phyloP scores from a whole-genome alignment of 2,113 vertebrate species.

The Albula goreensis region DNA sequence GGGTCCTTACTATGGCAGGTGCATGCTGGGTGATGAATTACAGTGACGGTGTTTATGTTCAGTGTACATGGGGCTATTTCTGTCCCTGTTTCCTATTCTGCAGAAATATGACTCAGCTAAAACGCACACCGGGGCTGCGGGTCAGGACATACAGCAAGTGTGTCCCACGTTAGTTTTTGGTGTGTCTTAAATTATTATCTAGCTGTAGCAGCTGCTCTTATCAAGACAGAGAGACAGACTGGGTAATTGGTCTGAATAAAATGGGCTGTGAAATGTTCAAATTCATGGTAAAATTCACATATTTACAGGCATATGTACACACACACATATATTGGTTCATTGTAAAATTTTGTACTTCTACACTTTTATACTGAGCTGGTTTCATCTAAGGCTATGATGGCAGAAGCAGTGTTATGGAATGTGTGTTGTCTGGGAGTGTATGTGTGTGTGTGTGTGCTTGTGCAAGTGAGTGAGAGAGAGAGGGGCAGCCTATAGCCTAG shows the following conservation, averaged over 20 bases:
- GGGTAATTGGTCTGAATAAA: background rate
- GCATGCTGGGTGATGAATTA: background rate
- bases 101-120: background rate
- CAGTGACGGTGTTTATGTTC: background rate
- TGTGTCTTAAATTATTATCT: background rate
- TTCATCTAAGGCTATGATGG: background rate
- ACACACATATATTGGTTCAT: background rate
- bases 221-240: background rate
- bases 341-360: background rate
- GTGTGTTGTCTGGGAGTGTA: background rate
- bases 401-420: background rate
- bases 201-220: background rate
- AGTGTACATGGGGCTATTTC: background rate
- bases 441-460: background rate
- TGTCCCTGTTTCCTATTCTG: background rate
- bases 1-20: background rate
- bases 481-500: no score
- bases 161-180: background rate
- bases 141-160: background rate
- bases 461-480: background rate
- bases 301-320: background rate
- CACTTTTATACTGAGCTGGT: background rate
- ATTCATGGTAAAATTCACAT: background rate
- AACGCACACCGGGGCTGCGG: background rate
- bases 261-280: background rate